Percentiles rank a stretch among this genome's conserved stretches.
Conservation (phyloP, 2,888 invertebrate genomes). For the Thymelicus sylvestris region DNA sequence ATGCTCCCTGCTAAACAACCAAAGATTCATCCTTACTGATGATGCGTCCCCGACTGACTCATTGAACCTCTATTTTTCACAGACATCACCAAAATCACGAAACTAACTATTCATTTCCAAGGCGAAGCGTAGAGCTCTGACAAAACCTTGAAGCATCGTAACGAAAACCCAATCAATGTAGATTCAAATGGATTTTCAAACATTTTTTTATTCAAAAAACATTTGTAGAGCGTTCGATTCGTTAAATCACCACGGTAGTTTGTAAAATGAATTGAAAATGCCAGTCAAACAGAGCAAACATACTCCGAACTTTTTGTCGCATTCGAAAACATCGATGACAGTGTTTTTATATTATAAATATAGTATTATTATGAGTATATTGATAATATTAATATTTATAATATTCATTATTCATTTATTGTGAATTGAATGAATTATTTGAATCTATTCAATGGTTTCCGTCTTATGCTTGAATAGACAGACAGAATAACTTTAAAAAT, state of each 20-base stretch:
- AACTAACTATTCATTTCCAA: neutral
- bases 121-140: neutral
- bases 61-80: too few species aligned
- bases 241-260: neutral
- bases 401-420: too few species aligned
- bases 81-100: neutral
- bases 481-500: too few species aligned
- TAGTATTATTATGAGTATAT: too few species aligned
- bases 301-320: neutral
- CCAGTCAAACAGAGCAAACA: neutral
- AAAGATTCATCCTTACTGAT: too few species aligned
- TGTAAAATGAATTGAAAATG: neutral
- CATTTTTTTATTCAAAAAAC: neutral
- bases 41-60: too few species aligned
- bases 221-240: neutral
- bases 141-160: constrained; percentile 7
- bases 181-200: neutral
- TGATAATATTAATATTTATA: too few species aligned
- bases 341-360: too few species aligned
- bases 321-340: neutral
- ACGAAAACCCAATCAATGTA: constrained; percentile 10
- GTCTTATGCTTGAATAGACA: too few species aligned
- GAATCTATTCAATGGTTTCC: too few species aligned
- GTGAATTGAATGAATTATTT: too few species aligned
- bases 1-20: too few species aligned